Evolutionary conservation across 2,113 vertebrate genomes (phyloP), one percentile per base, ranked within the genome.

Genomic region (Asarcornis scutulata): DNA sequence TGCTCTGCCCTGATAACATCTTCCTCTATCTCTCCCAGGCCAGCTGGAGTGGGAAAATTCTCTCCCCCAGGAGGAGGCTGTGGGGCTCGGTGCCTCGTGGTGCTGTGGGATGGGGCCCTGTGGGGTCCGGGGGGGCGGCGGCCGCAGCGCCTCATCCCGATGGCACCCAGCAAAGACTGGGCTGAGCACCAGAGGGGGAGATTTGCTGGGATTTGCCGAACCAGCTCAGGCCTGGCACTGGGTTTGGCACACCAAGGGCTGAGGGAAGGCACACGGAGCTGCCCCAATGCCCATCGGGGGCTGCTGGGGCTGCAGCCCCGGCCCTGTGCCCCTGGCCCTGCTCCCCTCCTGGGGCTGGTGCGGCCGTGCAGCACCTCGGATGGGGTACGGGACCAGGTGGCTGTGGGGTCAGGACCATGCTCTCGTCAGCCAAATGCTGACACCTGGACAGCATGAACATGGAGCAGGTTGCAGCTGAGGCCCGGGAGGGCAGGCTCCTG

Each of bases 371-470:
- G 20, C 1, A 4, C 53, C 29, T 32, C 8, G 11, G 46, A 11
- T 11, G 79, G 25, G 68, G 34, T 11, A 36, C 68, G 27, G 42
- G 23, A 52, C 50, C 50, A 25, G 50, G 11, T 3, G 21, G 50
- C 34, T 3, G 1, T 0, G 3, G 23, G 25, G 53, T 48, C 17
- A 20, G 1, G 42, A 9, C 64, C 25, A 4, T 0, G 27, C 42
- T 18, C 25, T 53, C 0, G 0, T 48, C 13, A 3, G 0, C 22
- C 13, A 2, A 9, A 18, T 6, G n/a, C 62, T 2, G 21, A 18
- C 1, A 7, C 25, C 77, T 11, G 2, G 0, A 11, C 85, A 25
- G 44, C 31, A 2, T 1, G 1, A 60, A 1, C 26, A 0, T 0
- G 36, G 62, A 46, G 25, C 0, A 26, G 59, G 59, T 25, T 5